Conservation (phyloP, 37 sponge, comb jelly and placozoan species). For the Geodia barretti region DNA sequence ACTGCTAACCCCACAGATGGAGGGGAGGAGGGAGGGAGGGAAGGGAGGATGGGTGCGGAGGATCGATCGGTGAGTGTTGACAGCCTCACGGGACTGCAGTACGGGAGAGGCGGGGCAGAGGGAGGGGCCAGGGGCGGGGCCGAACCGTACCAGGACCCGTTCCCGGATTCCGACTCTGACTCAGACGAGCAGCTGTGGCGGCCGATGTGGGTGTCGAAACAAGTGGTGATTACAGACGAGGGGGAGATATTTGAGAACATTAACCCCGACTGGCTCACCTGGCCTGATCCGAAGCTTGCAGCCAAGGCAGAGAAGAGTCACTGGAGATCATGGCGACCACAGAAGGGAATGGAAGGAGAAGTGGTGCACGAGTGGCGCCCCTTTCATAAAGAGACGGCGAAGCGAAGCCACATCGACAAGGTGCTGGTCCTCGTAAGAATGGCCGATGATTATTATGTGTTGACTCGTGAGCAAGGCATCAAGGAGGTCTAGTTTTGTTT, state of each 20-base stretch:
- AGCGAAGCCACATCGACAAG: constrained; percentile 82
- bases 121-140: constrained; percentile 1
- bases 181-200: constrained; percentile 71
- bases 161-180: constrained; percentile 58
- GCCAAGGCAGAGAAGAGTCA: constrained; percentile 39
- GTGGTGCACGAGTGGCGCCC: constrained; percentile 92
- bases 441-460: constrained; percentile 55
- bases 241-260: constrained; percentile 56
- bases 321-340: constrained; percentile 81
- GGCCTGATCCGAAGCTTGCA: constrained; percentile 57
- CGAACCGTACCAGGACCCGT: constrained; percentile 40
- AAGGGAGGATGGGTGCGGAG: neutral
- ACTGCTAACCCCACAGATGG: neutral
- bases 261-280: constrained; percentile 66
- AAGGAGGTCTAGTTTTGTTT: constrained; percentile 45
- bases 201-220: constrained; percentile 68
- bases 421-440: constrained; percentile 67
- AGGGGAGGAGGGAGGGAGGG: neutral
- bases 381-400: constrained; percentile 65
- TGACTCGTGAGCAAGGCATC: constrained; percentile 70
- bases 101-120: neutral
- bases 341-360: constrained; percentile 70
- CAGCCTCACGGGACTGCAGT: constrained; percentile 63
- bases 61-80: constrained; percentile 40
- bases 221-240: constrained; percentile 45